Base-by-base conservation (phyloP, 2,113 vertebrate species). In the Prunella himalayana region DNA sequence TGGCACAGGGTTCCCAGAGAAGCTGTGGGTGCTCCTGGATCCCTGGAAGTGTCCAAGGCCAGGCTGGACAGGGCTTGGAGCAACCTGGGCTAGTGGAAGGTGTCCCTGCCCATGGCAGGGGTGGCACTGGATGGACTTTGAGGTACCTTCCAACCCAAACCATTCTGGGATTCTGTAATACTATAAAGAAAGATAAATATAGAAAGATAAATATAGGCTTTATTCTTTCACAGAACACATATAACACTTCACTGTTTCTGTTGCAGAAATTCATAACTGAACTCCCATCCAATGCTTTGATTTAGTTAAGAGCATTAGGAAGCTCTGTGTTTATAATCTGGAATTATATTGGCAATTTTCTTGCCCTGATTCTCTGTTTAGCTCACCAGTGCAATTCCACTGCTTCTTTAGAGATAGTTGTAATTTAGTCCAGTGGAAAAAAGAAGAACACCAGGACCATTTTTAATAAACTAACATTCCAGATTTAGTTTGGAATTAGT, bases 1-100 rank as follows among this genome's bases (percentile, higher is more conserved):
- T 69, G 65, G 44, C 53, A n/a, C 53, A 50, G 35, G 65, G 35
- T 50, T 33, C 39, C 33, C 39, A 72, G 68, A 39, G 81, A 6
- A 53, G 27, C 25, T 54, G 57, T 37, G 57, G 33, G 57, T 63
- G 49, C 23, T 23, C 28, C 69, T 71, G 66, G 25, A 39, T 54
- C 69, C 41, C 59, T 84, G 69, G 15, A 0, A 54, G 28, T 54
- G 59, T 1, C 57, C 49, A 12, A 84, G 50, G n/a, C 59, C 82
- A 84, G 59, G n/a, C 0, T 73, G 59, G 41, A 73, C 0, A 0
- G n/a, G 28, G 12, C 23, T 56, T 15, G 59, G 59, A 73, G 23
- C 33, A 2, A 0, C 15, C 23, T 47, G 57, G 39, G 10, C 0
- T 0, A 7, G 21, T 45, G 49, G 57, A 2, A 72, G 13, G 10